Evolutionary conservation across 2,888 invertebrate species (phyloP).

Genomic region (Ptilodon capucinus): DNA sequence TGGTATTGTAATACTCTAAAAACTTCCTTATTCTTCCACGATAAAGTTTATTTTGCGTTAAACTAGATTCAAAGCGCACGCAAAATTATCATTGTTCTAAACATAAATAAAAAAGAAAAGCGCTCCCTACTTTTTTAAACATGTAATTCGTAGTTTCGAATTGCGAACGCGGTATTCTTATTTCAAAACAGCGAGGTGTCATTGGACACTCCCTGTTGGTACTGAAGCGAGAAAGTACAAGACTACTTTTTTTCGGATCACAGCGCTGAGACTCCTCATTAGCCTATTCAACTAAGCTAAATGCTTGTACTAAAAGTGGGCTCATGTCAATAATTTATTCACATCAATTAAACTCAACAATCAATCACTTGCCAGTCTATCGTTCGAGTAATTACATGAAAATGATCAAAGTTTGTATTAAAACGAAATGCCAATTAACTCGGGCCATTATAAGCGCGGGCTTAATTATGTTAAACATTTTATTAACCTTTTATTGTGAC

Average conservation of each 20-base stretch:
- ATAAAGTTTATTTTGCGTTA: constrained; percentile 7
- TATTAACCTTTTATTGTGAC: constrained; percentile 8
- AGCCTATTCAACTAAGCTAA: no score
- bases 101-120: constrained; percentile 62
- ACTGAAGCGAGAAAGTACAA: constrained; percentile 50
- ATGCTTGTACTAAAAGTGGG: no score
- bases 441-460: constrained; percentile 2
- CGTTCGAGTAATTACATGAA: constrained; percentile 31
- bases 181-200: constrained; percentile 82
- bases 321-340: no score
- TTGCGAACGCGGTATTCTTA: constrained; percentile 80
- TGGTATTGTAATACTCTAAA: background rate
- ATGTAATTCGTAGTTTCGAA: constrained; percentile 81
- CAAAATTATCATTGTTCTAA: constrained; percentile 27
- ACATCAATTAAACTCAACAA: constrained; percentile 10
- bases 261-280: no score
- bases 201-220: constrained; percentile 74
- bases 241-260: background rate
- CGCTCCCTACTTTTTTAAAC: constrained; percentile 75
- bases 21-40: background rate
- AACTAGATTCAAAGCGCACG: background rate
- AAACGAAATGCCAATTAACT: constrained; percentile 14
- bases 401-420: constrained; percentile 11
- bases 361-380: constrained; percentile 21
- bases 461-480: constrained; percentile 10